Conservation (phyloP, 2,888 invertebrate species). For the Argynnis bischoffii region DNA sequence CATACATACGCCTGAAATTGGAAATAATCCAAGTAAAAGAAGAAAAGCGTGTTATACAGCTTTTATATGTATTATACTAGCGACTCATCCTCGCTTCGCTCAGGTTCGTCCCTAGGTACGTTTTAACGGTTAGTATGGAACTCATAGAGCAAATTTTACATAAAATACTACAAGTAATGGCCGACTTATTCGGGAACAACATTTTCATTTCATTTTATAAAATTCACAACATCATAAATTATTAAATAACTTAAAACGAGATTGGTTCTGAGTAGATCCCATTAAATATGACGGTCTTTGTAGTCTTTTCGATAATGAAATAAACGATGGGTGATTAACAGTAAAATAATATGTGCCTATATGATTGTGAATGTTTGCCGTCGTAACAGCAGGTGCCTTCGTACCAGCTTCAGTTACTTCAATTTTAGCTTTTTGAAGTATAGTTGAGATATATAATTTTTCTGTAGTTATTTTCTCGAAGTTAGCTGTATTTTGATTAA, state of each 20-base stretch:
- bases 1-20: too few relatives aligned
- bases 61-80: too few relatives aligned
- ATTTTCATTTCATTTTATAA: neutral
- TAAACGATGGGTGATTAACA: constrained; percentile 85
- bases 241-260: constrained; percentile 50
- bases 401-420: constrained; percentile 90
- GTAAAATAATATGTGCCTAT: constrained; percentile 83
- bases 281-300: constrained; percentile 84
- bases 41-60: too few relatives aligned
- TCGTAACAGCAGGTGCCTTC: constrained; percentile 84
- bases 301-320: constrained; percentile 85
- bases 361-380: constrained; percentile 76
- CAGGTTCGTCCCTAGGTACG: too few relatives aligned
- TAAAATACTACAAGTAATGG: too few relatives aligned
- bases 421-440: constrained; percentile 88
- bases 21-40: too few relatives aligned
- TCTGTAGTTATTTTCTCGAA: constrained; percentile 81
- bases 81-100: too few relatives aligned
- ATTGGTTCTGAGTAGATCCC: constrained; percentile 80
- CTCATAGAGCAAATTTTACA: too few relatives aligned
- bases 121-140: too few relatives aligned
- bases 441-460: constrained; percentile 81
- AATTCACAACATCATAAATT: neutral
- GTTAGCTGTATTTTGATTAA: constrained; percentile 80
- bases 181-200: too few relatives aligned